Evolutionary conservation across 2,113 vertebrate species (phyloP), one percentile per base, ranked within the genome.

Genomic region (Melanostigma gelatinosum): DNA sequence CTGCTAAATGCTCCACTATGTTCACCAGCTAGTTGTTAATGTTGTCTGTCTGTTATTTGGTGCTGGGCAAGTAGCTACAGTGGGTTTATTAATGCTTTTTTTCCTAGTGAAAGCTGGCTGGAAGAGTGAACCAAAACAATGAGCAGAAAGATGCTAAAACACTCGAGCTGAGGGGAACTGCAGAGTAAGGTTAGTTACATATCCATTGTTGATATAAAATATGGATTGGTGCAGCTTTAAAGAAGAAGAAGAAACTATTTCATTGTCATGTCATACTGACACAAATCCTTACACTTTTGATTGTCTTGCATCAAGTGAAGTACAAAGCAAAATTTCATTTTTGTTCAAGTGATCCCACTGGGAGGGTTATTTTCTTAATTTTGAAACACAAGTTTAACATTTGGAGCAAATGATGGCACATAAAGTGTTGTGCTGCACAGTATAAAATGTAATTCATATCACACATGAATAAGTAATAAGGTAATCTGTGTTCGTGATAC

Each of bases 401-500:
- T 52, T 52, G 13, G 10, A 52, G 34, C 46, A 4, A 54, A 54
- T 48, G n/a, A 15, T n/a, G 27, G 27, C 11, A 46, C 16, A 48
- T 61, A 7, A 42, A 27, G 8, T 24, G 29, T 16, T 38, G 16
- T 22, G 38, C 16, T 22, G 5, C 9, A 13, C 18, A 15, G 18
- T 34, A 46, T 61, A 8, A 29, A 61, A 46, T 32, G 0, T 55
- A 79, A 74, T 54, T 20, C 20, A 72, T 77, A 16, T 82, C 72
- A 42, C 15, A 44, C 9, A 27, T 40, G 9, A 50, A 70, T 61
- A 34, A 63, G 62, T 60, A 18, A 8, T 72, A 18, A 40, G 5
- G 20, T 54, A 13, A 54, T 34, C 4, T 62, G 18, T 52, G 58
- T 5, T 16, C 1, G 2, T n/a, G n/a, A n/a, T n/a, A n/a, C n/a